Conservation (phyloP, 1,140 invertebrate genomes). For the Archegozetes longisetosus region DNA sequence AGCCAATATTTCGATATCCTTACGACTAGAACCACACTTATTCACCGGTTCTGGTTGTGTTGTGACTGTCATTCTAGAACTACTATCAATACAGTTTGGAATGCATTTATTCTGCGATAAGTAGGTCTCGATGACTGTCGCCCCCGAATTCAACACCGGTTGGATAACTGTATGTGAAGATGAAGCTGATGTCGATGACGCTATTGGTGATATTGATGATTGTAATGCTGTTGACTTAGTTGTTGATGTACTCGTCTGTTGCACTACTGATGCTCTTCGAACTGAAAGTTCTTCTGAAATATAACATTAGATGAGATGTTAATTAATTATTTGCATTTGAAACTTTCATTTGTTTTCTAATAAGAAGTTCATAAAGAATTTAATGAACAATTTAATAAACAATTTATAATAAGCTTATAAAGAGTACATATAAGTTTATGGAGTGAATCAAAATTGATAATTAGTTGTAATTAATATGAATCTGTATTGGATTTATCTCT, state of each 20-base stretch:
- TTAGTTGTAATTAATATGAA: no score
- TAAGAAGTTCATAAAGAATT: no score
- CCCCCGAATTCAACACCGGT: neutral
- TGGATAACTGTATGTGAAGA: neutral
- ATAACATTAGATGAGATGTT: no score
- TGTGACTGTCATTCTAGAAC: neutral
- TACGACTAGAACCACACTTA: neutral
- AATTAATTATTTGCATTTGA: no score
- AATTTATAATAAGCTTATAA: no score
- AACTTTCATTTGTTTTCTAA: no score
- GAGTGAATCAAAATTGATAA: no score
- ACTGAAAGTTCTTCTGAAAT: neutral
- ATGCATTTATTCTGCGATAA: neutral
- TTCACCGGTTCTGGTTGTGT: neutral
- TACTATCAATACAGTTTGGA: neutral
- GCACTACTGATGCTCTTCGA: neutral
- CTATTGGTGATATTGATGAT: neutral
- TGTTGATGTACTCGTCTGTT: neutral
- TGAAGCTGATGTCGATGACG: neutral
- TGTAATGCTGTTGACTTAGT: neutral
- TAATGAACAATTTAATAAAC: no score
- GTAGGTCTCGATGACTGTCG: neutral
- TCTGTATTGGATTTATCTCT: no score
- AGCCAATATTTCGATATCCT: conserved; percentile 12
- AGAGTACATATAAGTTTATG: no score